Percentiles rank a stretch among this genome's conserved stretches.
These are phyloP conservation scores for Lutjanus argentimaculatus DNA, from an alignment of 2,797 vertebrate genomes.

Conservation along the genomic window DNA sequence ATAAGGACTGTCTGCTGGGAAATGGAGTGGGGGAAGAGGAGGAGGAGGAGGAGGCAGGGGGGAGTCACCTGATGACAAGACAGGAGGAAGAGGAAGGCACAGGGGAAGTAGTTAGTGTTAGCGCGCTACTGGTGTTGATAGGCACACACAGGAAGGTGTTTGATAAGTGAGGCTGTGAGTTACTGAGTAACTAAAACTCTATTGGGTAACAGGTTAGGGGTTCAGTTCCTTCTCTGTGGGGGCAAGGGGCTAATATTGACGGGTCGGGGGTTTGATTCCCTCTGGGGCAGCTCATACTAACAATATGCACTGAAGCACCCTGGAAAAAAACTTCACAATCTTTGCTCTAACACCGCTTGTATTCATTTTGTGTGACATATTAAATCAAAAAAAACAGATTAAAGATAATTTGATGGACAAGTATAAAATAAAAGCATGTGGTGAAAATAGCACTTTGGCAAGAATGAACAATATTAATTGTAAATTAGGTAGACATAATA, in stretches of 20 bases:
- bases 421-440: too few relatives aligned
- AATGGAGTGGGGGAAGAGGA: constrained; percentile 46
- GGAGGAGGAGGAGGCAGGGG: neutral
- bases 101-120: constrained; percentile 71
- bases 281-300: neutral
- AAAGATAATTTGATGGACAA: too few relatives aligned
- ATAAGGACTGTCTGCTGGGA: constrained; percentile 77
- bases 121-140: constrained; percentile 78
- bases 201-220: constrained; percentile 48
- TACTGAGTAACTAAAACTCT: constrained; percentile 65
- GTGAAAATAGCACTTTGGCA: too few relatives aligned
- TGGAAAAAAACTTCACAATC: too few relatives aligned
- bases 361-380: too few relatives aligned
- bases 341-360: too few relatives aligned
- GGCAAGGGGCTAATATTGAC: neutral
- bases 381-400: too few relatives aligned
- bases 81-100: constrained; percentile 70
- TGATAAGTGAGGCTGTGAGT: constrained; percentile 70
- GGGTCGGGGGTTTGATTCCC: neutral
- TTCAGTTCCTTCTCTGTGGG: constrained; percentile 6
- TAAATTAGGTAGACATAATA: too few relatives aligned
- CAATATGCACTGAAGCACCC: too few relatives aligned
- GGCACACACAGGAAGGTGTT: constrained; percentile 71
- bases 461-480: too few relatives aligned
- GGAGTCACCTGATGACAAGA: constrained; percentile 70